Percentiles rank a stretch among this genome's conserved stretches.
Evolutionary conservation across 2,888 invertebrate species (phyloP).

Genomic region (Leucania comma): DNA sequence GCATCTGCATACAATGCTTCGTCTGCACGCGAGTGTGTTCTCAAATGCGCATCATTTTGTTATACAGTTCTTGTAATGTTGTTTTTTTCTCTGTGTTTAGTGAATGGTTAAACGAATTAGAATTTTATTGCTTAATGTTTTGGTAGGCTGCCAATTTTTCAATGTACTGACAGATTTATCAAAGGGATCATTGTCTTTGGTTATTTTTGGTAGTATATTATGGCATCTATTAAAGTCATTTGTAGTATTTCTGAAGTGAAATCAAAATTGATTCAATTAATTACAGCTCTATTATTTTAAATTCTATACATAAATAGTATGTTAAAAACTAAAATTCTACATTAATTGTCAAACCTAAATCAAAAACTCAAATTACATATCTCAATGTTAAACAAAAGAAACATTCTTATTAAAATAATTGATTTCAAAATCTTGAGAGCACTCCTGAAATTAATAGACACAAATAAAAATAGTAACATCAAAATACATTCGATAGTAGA

Average conservation of each 20-base stretch:
- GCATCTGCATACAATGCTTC: constrained; percentile 87
- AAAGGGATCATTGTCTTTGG: background rate
- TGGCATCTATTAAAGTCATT: background rate
- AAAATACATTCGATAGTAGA: constrained; percentile 44
- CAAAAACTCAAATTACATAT: constrained; percentile 44
- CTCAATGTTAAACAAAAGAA: constrained; percentile 35
- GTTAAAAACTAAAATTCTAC: background rate
- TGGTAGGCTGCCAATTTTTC: constrained; percentile 2
- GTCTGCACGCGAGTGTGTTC: constrained; percentile 77
- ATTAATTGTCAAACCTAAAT: constrained; percentile 25
- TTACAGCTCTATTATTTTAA: background rate
- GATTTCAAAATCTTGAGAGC: constrained; percentile 27
- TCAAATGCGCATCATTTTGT: constrained; percentile 71
- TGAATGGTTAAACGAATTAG: constrained; percentile 14
- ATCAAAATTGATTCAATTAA: background rate
- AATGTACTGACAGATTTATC: background rate
- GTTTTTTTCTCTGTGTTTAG: constrained; percentile 48
- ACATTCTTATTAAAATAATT: constrained; percentile 51
- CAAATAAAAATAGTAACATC: constrained; percentile 51
- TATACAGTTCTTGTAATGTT: constrained; percentile 46
- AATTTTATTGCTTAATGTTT: background rate
- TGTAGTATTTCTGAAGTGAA: background rate
- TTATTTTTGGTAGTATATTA: background rate
- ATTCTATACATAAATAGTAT: background rate
- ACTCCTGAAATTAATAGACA: constrained; percentile 41